Evolutionary conservation across 1,140 invertebrate genomes (phyloP).

Genomic region (Zaprionus nigranus): DNA sequence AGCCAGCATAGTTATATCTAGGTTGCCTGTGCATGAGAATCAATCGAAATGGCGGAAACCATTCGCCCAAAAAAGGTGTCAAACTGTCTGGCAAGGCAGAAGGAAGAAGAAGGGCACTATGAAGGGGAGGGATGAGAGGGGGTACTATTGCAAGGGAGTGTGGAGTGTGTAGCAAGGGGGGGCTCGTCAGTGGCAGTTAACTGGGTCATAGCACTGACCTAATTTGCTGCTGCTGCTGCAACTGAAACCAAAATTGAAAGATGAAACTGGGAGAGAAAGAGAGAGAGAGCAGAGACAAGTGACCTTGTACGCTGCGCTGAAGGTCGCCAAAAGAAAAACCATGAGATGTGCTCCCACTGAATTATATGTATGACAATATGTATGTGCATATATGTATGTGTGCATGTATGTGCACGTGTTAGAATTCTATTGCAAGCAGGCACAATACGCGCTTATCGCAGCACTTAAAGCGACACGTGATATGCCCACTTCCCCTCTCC

Average conservation of each 20-base stretch:
- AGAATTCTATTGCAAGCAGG: no score
- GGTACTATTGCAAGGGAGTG: neutral
- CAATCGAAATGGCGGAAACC: conserved; percentile 26
- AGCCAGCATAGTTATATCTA: conserved; percentile 27
- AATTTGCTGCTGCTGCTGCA: conserved; percentile 50
- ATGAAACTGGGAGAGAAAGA: conserved; percentile 9
- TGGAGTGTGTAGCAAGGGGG: neutral
- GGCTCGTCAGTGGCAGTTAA: conserved; percentile 33
- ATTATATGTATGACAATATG: conserved; percentile 17
- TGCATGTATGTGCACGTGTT: neutral
- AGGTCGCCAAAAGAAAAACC: conserved; percentile 53
- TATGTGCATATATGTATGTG: conserved; percentile 5
- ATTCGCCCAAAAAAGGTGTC: conserved; percentile 20
- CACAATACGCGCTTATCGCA: conserved; percentile 1
- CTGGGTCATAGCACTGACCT: conserved; percentile 80
- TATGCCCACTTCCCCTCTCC: neutral
- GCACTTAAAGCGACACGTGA: conserved; percentile 15
- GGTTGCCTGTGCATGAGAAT: conserved; percentile 12
- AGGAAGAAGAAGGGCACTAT: no score
- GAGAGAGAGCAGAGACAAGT: neutral
- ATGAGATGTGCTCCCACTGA: conserved; percentile 21
- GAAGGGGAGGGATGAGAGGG: no score
- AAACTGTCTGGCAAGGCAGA: neutral
- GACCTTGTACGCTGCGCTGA: conserved; percentile 69
- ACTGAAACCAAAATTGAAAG: conserved; percentile 7